phyloP scores from a whole-genome alignment of 1,140 invertebrate genomes.

The Phymastichus coffea region DNA sequence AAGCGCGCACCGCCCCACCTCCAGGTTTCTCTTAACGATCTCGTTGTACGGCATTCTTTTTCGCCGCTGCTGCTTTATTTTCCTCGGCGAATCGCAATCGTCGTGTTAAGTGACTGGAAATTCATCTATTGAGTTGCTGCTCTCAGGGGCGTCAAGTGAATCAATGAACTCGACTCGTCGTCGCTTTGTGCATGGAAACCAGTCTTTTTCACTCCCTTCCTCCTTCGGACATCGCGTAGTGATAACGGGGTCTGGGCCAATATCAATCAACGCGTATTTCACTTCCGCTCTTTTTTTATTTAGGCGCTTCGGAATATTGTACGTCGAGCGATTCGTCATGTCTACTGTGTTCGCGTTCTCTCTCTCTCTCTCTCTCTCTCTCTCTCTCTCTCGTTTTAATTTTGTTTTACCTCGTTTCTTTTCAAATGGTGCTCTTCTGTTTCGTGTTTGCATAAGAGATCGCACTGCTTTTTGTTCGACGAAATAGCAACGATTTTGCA shows the following conservation, averaged over 20 bases:
- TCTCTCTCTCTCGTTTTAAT: neutral
- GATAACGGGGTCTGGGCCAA: conserved; percentile 22
- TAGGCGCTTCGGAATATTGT: conserved; percentile 13
- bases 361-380: neutral
- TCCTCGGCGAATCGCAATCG: conserved; percentile 28
- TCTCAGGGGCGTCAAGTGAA: conserved; percentile 11
- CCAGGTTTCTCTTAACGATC: neutral
- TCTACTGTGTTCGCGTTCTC: neutral
- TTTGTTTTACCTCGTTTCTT: too few species aligned
- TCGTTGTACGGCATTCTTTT: too few species aligned
- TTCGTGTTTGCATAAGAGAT: neutral
- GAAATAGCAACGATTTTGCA: too few species aligned
- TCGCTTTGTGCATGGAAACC: conserved; percentile 15
- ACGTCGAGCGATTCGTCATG: neutral
- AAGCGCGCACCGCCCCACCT: neutral
- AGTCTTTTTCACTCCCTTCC: neutral
- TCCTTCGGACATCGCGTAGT: neutral
- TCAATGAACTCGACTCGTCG: conserved; percentile 16
- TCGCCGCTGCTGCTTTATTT: conserved; percentile 19
- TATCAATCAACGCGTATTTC: conserved; percentile 22
- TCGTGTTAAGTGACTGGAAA: conserved; percentile 38
- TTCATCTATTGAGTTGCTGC: conserved; percentile 33
- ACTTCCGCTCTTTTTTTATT: conserved; percentile 11
- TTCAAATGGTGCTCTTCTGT: neutral
- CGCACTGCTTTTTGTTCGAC: neutral